phyloP scores from a whole-genome alignment of 1,140 invertebrate genomes.

The Coptotermes formosanus region DNA sequence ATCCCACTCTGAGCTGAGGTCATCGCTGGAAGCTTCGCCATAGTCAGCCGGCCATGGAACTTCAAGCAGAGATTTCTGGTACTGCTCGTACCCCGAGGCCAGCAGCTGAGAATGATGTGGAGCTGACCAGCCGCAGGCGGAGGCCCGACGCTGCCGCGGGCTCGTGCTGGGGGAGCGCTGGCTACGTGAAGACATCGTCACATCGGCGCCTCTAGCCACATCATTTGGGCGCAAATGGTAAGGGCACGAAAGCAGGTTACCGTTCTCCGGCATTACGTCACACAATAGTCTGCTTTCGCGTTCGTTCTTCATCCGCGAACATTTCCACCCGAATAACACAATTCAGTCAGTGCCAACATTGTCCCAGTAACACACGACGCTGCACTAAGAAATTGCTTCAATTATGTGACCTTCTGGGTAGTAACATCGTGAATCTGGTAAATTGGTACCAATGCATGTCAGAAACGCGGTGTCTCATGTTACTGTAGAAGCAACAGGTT shows the following conservation, averaged over 20 bases:
- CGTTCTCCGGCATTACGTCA: not conserved
- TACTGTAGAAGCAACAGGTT: no score
- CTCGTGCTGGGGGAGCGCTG: not conserved
- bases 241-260: not conserved
- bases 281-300: not conserved
- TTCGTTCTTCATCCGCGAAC: not conserved
- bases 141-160: not conserved
- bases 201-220: not conserved
- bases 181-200: not conserved
- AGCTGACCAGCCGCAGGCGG: slow-evolving; percentile 19
- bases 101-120: slow-evolving; percentile 13
- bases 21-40: slow-evolving; percentile 81
- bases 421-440: no score
- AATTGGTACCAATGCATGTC: no score
- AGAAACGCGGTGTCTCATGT: no score
- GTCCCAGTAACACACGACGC: no score
- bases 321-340: no score
- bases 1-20: slow-evolving; percentile 87
- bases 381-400: no score
- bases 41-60: slow-evolving; percentile 72
- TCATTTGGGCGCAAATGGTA: not conserved
- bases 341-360: no score
- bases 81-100: slow-evolving; percentile 70
- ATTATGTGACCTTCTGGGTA: no score
- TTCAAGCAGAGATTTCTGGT: slow-evolving; percentile 69